These are phyloP conservation scores for Cricetomys ansorgei DNA, from an alignment of 2,113 vertebrate species.

Conservation along the genomic window DNA sequence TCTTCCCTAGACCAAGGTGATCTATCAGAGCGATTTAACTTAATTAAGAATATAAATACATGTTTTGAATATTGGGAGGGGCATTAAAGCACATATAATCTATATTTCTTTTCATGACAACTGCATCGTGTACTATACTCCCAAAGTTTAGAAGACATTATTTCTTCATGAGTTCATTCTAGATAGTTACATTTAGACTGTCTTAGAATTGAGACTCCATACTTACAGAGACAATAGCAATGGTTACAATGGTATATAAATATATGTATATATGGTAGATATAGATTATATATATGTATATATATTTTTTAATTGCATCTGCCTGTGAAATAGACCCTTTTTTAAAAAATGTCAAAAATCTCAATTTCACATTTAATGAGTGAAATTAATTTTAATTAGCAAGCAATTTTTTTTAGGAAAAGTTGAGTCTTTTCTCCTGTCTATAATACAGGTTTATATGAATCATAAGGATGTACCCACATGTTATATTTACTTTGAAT, in stretches of 20 bases:
- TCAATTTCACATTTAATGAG: conserved; percentile 53
- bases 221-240: conserved; percentile 21
- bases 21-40: neutral
- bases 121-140: neutral
- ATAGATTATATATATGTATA: too few species aligned
- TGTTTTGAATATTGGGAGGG: neutral
- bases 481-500: neutral
- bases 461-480: neutral
- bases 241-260: conserved; percentile 11
- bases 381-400: conserved; percentile 44
- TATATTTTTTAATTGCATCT: neutral
- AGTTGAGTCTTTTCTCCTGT: neutral
- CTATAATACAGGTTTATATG: neutral
- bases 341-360: conserved; percentile 21
- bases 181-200: neutral
- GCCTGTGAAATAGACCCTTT: neutral
- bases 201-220: neutral
- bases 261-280: too few species aligned
- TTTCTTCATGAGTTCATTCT: conserved; percentile 32
- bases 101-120: neutral
- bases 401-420: neutral
- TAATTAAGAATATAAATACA: neutral
- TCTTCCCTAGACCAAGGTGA: neutral
- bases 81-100: neutral
- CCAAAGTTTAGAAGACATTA: neutral